Base-by-base conservation (phyloP, 2,888 invertebrate genomes). In the Serrognathus titanus region DNA sequence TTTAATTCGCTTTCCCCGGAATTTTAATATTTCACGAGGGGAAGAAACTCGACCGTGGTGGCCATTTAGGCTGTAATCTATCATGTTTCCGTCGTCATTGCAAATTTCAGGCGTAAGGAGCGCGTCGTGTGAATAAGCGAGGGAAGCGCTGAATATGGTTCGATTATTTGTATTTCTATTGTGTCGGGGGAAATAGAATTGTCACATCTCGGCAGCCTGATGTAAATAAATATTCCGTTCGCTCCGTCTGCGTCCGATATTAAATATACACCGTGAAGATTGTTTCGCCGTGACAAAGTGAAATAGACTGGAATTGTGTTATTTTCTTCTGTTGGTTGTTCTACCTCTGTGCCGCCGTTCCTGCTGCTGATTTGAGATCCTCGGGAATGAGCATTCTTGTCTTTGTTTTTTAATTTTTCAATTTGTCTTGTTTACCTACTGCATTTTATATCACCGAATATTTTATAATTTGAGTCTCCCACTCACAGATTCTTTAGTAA, bases 151-250 rank as follows among this genome's bases (percentile, higher is more conserved):
- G 43, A 43, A 43, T 57, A 60, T 58, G 56, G 58, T 58, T 61
- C 60, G 60, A 61, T 61, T 60, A 61, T 61, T 55, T 61, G 55
- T 61, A 51, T 61, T 58, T 61, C 60, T 61, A 61, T 61, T 61
- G 60, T 61, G 55, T 45, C 51, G 53, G 52, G 57, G 60, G 60
- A 58, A 61, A 61, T 61, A 58, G 60, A 61, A 61, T 61, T 61
- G 60, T 61, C 60, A 61, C 60, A 61, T 61, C 60, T 58, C 58
- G 58, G 58, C 58, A 58, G 55, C 52, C 49, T 50, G 58, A 52
- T 58, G 51, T 56, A 61, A 61, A 61, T 61, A 61, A 58, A 58
- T 58, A 61, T 61, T 61, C 56, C 55, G 50, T 49, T 51, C 58
- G 53, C 20, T 43, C 51, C 52, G 53, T 51, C 55, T 61, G 49